Base-by-base conservation (phyloP, 1,140 invertebrate species). In the Lycorma delicatula region DNA sequence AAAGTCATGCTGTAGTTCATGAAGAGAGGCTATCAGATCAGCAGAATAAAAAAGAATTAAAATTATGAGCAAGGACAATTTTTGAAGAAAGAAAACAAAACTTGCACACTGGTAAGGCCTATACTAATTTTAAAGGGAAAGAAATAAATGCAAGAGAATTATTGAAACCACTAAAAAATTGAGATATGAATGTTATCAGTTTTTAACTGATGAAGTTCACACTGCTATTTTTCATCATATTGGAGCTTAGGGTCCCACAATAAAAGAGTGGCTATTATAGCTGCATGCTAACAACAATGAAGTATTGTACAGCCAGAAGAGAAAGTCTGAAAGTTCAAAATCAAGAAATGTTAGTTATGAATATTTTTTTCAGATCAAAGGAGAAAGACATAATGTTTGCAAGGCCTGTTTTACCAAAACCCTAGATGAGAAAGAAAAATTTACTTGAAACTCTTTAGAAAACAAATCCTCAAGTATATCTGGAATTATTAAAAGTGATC, bases 361-460 rank as follows among this genome's bases (percentile, higher is more conserved):
- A 9, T 59, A 18, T 29, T 36, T 26, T 31, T 59, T 59, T 31
- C 38, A 54, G 36, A 31, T 54, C 11, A 28, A 59, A 23, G 58
- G 53, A 16, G 25, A 46, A 23, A 54, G 34, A 54, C n/a, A 20
- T 18, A 53, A 36, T 26, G 47, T 59, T 26, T 59, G 58, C 41
- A 59, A 38, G 28, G 46, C 25, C 12, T 56, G 58, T 54, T 59
- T 59, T 48, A 54, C 44, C 36, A 54, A 54, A 31, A 59, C 36
- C 23, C 31, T 59, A 54, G 52, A n/a, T 13, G 28, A 59, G 38
- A 56, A 22, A 54, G 13, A 53, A 22, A 56, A 22, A 50, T 56
- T 59, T 54, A 27, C 54, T 36, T 56, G 47, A 18, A 36, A 53
- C 16, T 27, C 57, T 22, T 16, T 59, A 28, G 12, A 18, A 22